Conservation (phyloP, 2,797 vertebrate species). For the Enteromius radiatus region DNA sequence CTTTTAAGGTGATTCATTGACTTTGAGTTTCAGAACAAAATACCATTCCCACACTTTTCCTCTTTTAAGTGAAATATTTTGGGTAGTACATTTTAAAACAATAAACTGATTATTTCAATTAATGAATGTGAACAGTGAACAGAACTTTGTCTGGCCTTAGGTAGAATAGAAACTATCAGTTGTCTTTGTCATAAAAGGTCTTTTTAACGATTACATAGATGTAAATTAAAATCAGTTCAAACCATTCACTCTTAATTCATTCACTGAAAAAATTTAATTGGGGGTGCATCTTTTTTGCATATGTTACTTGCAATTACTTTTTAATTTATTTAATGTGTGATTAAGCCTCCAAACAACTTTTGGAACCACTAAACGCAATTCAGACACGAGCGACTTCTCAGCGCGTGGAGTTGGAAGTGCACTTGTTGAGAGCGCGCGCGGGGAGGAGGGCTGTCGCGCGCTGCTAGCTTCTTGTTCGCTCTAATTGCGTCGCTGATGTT, state of each 20-base stretch:
- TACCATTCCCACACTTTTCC: not conserved
- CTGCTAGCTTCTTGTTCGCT: slow-evolving; percentile 78
- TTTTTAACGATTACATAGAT: not conserved
- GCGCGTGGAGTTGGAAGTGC: slow-evolving; percentile 67
- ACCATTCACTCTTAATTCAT: not conserved
- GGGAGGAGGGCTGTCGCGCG: slow-evolving; percentile 73
- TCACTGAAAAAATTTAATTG: not conserved
- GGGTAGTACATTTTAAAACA: not conserved
- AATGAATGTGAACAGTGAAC: not conserved
- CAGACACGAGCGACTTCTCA: not conserved
- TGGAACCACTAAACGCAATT: not conserved
- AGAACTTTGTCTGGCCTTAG: not conserved
- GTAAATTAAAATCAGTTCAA: not conserved
- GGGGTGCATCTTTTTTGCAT: not conserved
- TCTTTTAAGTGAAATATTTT: not conserved
- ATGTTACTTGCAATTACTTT: not conserved
- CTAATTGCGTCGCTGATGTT: slow-evolving; percentile 82
- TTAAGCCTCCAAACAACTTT: not conserved
- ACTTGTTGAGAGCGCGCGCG: slow-evolving; percentile 78
- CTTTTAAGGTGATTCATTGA: not conserved
- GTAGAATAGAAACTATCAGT: not conserved
- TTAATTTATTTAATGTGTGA: not conserved
- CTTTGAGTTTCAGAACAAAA: not conserved
- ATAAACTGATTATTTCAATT: not conserved
- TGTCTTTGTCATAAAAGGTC: not conserved